Evolutionary conservation across 2,888 invertebrate genomes (phyloP), one percentile per base, ranked within the genome.

Genomic region (Pseudoips prasinana): DNA sequence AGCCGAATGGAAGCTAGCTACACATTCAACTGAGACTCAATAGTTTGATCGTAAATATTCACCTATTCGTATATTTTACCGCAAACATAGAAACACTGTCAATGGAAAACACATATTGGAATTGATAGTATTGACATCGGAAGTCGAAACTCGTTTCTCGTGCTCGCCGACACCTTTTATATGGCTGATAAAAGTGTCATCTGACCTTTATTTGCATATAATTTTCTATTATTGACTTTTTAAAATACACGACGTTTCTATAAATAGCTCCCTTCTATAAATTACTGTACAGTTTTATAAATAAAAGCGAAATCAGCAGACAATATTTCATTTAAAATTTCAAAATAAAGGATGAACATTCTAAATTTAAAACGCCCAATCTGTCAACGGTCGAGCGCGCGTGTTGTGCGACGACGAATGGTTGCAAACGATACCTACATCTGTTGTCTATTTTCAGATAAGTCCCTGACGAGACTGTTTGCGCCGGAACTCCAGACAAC

Each of bases 331-430:
- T 84, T 73, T 67, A 52, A 68, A 63, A 70, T 69, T 64, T 71
- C 65, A 76, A 83, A 73, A 83, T 84, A 83, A 85, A 85, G 77
- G 73, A 81, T 73, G 70, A 63, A 52, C 54, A 61, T 73, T 84
- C 87, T 85, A 86, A 76, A 81, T 82, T 76, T 85, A 83, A 81
- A 78, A 67, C 68, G 70, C 75, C 83, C 81, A 84, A 87, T 87
- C 85, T 85, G 86, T 87, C 87, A 86, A 86, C 87, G 82, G 84
- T 69, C 65, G 80, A 77, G 75, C 77, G 83, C 81, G 82, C 64
- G 80, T 75, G 84, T 84, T 83, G 80, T 77, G 78, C 77, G 81
- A 81, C 83, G 77, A 77, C 78, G 76, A 77, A 83, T 76, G 78
- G 77, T 78, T 73, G 84, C 86, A 75, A 84, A 80, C 81, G 85